Evolutionary conservation across 2,113 vertebrate species (phyloP).

Genomic region (Progne subis): DNA sequence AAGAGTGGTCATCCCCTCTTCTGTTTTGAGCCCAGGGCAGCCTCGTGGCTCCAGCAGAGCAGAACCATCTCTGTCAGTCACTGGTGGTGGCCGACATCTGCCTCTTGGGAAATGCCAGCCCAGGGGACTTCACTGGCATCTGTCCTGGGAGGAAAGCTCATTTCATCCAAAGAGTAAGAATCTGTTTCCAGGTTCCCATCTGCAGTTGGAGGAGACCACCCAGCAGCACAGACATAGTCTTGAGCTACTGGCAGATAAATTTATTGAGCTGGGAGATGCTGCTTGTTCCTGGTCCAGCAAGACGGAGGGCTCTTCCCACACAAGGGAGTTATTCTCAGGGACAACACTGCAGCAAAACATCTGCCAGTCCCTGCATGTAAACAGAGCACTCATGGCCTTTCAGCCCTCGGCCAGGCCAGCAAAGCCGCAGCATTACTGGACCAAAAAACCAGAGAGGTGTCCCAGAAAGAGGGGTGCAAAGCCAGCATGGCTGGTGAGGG

Average conservation of each 20-base stretch:
- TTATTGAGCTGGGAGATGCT: constrained; percentile 20
- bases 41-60: accelerated
- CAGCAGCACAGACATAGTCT: not conserved
- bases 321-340: constrained; percentile 5
- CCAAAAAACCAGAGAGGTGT: not conserved
- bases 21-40: not conserved
- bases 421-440: not conserved
- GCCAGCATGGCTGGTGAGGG: accelerated
- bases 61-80: accelerated
- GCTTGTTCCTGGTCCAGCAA: constrained; percentile 8
- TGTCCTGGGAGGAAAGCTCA: not conserved
- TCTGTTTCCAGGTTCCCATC: not conserved
- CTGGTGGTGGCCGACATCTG: accelerated
- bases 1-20: accelerated
- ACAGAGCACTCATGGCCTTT: not conserved
- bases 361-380: not conserved
- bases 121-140: not conserved
- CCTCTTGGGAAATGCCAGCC: not conserved
- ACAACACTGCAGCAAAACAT: not conserved
- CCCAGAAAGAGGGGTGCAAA: not conserved
- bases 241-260: constrained; percentile 15
- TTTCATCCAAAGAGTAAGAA: not conserved
- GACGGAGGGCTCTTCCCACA: not conserved
- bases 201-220: constrained; percentile 20
- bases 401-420: not conserved